Evolutionary conservation across 2,113 vertebrate genomes (phyloP), one percentile per base, ranked within the genome.

Genomic region (Micronisus gabar): DNA sequence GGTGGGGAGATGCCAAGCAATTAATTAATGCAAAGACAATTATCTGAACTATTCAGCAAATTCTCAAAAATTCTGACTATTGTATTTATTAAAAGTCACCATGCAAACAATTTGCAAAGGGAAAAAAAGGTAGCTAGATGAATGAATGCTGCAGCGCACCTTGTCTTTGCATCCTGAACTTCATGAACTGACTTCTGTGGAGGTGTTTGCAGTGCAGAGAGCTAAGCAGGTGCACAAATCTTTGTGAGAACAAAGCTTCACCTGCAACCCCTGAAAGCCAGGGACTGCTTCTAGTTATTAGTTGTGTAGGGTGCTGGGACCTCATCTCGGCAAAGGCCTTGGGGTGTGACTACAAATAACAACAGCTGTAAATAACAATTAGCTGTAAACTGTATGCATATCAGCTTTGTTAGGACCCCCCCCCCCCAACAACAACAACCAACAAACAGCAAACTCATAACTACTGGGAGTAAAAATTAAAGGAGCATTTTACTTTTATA

Each of bases 241-340:
- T 58, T 68, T 65, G 15, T 19, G 30, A 30, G 40, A 85, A 8
- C 10, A 73, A 56, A 61, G 10, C 6, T 78, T 73, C 1, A 3
- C n/a, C 13, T 4, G 2, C 34, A 48, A 9, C 0, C 0, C 13
- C 3, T 72, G 43, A 73, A 79, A 93, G 50, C 8, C 52, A 55
- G 18, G 26, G 21, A 62, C 23, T 93, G 45, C 36, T 90, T 81
- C 27, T 82, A 0, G 1, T 61, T 81, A 38, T 27, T 22, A 62
- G 14, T 34, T 91, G 45, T 32, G 38, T 62, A 41, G 65, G 59
- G 23, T 78, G 23, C 65, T 88, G 61, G n/a, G 29, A 85, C 17
- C 34, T 90, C 26, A 50, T 73, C 30, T 86, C 1, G 3, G 15
- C 21, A 80, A n/a, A 81, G 48, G n/a, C 22, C 72, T 91, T 68